Evolutionary conservation across 2,797 vertebrate genomes (phyloP).

Genomic region (Valencia hispanica): DNA sequence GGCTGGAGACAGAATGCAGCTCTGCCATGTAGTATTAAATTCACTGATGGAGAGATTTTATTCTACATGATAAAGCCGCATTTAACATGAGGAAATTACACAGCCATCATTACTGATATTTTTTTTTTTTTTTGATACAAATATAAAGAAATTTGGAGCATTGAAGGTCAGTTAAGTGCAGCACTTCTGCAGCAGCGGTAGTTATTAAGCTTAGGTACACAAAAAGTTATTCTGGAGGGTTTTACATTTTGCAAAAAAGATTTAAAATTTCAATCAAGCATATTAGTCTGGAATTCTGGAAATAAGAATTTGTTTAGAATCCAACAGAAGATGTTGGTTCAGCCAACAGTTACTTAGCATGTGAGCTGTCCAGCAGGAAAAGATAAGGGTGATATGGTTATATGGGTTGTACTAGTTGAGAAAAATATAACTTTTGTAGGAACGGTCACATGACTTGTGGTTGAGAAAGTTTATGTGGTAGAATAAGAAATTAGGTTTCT

Average conservation of each 20-base stretch:
- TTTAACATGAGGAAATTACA: slow-evolving; percentile 5
- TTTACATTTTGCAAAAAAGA: no score
- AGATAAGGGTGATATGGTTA: not conserved
- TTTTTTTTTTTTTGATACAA: not conserved
- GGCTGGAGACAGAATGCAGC: slow-evolving; percentile 18
- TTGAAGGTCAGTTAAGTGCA: not conserved
- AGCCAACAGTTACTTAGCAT: not conserved
- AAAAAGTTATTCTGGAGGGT: no score
- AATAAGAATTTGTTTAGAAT: not conserved
- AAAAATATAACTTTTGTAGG: no score
- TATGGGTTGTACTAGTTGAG: not conserved
- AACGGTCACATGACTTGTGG: not conserved
- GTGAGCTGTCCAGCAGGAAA: not conserved
- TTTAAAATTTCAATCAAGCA: not conserved
- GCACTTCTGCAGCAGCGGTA: not conserved
- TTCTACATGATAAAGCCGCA: not conserved
- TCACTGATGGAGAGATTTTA: not conserved
- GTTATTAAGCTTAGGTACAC: not conserved
- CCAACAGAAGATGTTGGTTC: not conserved
- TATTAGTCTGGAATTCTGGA: not conserved
- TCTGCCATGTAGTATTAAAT: slow-evolving; percentile 25
- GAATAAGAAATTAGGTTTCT: not conserved
- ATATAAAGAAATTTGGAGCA: not conserved
- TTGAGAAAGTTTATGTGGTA: not conserved
- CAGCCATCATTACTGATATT: not conserved